These are phyloP conservation scores for Salminus brasiliensis DNA, from an alignment of 2,113 vertebrate genomes.

Conservation along the genomic window DNA sequence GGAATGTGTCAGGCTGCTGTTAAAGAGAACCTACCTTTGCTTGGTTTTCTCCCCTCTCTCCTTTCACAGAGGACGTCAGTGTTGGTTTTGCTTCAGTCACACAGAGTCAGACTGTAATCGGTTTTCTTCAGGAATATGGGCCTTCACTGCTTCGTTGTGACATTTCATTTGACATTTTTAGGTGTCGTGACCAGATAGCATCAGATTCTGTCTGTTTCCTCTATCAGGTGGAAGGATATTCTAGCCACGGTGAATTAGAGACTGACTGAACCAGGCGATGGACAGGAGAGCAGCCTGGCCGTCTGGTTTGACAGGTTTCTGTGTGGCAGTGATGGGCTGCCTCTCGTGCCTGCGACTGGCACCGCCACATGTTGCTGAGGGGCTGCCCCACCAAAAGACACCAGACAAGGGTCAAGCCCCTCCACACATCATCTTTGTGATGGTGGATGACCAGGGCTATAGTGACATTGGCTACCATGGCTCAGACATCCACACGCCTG, in stretches of 20 bases:
- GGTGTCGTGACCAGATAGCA: neutral
- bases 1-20: conserved; percentile 69
- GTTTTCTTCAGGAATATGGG: neutral
- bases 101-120: neutral
- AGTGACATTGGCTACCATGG: conserved; percentile 91
- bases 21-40: conserved; percentile 39
- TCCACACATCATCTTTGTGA: conserved; percentile 89
- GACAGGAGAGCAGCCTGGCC: conserved; percentile 36
- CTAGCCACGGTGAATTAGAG: neutral
- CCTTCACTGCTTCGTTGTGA: neutral
- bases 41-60: neutral
- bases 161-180: neutral
- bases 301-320: conserved; percentile 37
- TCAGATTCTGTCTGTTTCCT: neutral
- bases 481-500: conserved; percentile 87
- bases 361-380: neutral
- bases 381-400: neutral
- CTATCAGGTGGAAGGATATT: neutral
- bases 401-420: conserved; percentile 1
- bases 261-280: neutral
- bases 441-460: conserved; percentile 93
- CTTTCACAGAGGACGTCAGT: conserved; percentile 6
- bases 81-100: neutral
- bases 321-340: conserved; percentile 41
- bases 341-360: conserved; percentile 50